phyloP scores from a whole-genome alignment of 2,113 vertebrate species.

The Crypturellus undulatus region DNA sequence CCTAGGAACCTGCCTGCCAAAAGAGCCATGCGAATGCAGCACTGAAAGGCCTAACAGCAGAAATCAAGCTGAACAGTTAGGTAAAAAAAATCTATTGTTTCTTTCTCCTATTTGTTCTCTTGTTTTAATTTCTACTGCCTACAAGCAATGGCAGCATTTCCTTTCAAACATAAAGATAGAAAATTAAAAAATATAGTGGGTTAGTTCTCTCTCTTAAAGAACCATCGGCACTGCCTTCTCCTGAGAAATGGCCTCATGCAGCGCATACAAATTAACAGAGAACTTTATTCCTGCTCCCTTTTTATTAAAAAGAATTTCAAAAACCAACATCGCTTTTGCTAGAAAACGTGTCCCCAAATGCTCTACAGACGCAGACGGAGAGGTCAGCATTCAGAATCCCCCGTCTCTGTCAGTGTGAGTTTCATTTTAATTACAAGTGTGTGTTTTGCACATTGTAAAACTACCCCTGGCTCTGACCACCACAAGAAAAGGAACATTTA shows the following conservation, averaged over 20 bases:
- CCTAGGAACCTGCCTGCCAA: not conserved
- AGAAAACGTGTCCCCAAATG: slow-evolving; percentile 54
- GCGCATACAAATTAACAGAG: slow-evolving; percentile 14
- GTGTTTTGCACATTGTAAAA: slow-evolving; percentile 68
- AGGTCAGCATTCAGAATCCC: slow-evolving; percentile 32
- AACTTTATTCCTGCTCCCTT: not conserved
- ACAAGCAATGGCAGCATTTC: not conserved
- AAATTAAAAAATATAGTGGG: not conserved
- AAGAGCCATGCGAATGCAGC: not conserved
- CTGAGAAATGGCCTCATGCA: not conserved
- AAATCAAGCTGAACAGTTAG: not conserved
- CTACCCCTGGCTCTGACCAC: slow-evolving; percentile 57
- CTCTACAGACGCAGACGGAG: slow-evolving; percentile 48
- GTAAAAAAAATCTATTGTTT: not conserved
- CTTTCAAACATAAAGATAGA: not conserved
- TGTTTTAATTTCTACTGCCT: not conserved
- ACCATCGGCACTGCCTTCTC: not conserved
- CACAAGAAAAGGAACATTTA: slow-evolving; percentile 74
- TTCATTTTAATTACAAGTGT: slow-evolving; percentile 74
- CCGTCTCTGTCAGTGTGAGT: slow-evolving; percentile 69
- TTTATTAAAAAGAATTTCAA: slow-evolving; percentile 9
- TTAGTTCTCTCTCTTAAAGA: not conserved
- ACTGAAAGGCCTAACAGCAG: not conserved
- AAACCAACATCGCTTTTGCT: slow-evolving; percentile 23
- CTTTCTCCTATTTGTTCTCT: not conserved